Evolutionary conservation across 2,797 vertebrate species (phyloP), one percentile per base, ranked within the genome.

Genomic region (Eremophila alpestris): DNA sequence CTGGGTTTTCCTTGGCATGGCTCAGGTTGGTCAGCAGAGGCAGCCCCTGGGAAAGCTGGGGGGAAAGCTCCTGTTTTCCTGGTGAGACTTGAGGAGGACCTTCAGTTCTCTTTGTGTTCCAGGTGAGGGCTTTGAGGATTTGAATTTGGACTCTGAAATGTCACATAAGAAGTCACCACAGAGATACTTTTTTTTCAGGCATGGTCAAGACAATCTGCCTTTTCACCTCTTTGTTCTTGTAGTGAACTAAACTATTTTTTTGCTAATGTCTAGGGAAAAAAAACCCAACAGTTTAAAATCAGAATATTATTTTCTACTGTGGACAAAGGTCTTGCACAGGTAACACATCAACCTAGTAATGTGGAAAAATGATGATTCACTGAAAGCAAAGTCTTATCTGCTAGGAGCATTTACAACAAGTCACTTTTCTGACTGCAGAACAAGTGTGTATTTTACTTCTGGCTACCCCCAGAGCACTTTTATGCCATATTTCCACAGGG

Each of bases 1-100:
- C 38, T 88, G 0, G 0, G 18, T 70, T 74, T 29, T 34, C 40
- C 30, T 46, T 1, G 0, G 20, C 1, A 1, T 40, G 27, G 18
- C 54, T 73, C 54, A 56, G 29, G 46, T 58, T 56, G 51, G 17
- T 68, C 46, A 68, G 41, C 41, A 79, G 54, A 74, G 24, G 8
- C 49, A 77, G 34, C 41, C 10, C 15, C 2, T 5, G n/a, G 59
- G 22, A 51, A 79, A 80, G 12, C 8, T 29, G 13, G 34, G 11
- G 11, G 38, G 36, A 38, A 38, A 10, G 38, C 38, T 56, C 34
- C 40, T 56, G 29, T 49, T 86, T 64, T 86, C 19, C 43, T 65
- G 34, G 23, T 58, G 43, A 88, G 34, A 38, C 26, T 32, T 54
- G 63, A 67, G 30, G 32, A 19, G 19, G 5, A 46, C 13, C 18